These are phyloP conservation scores for Characodon lateralis DNA, from an alignment of 2,797 vertebrate species.

Conservation along the genomic window DNA sequence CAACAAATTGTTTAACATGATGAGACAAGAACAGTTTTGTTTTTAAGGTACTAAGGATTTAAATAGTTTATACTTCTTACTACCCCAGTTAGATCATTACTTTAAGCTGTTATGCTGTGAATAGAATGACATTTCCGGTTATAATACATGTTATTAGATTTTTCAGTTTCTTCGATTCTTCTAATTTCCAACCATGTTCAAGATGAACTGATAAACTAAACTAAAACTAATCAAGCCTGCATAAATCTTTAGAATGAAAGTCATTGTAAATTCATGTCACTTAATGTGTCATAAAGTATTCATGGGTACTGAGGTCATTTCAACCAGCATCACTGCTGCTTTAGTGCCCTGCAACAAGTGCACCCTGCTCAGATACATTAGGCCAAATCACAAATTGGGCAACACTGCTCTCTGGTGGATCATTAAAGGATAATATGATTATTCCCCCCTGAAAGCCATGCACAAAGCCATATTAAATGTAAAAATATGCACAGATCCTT, in stretches of 20 bases:
- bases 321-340: background rate
- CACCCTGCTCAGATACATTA: background rate
- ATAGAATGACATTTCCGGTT: too few relatives aligned
- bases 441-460: background rate
- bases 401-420: slow-evolving; percentile 72
- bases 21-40: too few relatives aligned
- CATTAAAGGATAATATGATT: background rate
- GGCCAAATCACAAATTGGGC: slow-evolving; percentile 16
- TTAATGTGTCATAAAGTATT: slow-evolving; percentile 34
- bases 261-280: slow-evolving; percentile 34
- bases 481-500: background rate
- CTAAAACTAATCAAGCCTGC: slow-evolving; percentile 21
- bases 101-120: too few relatives aligned
- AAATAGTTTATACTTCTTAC: too few relatives aligned
- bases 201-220: too few relatives aligned
- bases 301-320: slow-evolving; percentile 14
- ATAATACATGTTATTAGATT: too few relatives aligned
- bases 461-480: background rate
- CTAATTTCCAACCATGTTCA: too few relatives aligned
- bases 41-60: too few relatives aligned
- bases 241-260: slow-evolving; percentile 35
- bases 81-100: too few relatives aligned
- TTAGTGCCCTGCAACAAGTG: slow-evolving; percentile 59
- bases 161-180: too few relatives aligned
- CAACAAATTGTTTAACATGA: too few relatives aligned